phyloP scores from a whole-genome alignment of 2,113 vertebrate genomes.

The Polypterus senegalus region DNA sequence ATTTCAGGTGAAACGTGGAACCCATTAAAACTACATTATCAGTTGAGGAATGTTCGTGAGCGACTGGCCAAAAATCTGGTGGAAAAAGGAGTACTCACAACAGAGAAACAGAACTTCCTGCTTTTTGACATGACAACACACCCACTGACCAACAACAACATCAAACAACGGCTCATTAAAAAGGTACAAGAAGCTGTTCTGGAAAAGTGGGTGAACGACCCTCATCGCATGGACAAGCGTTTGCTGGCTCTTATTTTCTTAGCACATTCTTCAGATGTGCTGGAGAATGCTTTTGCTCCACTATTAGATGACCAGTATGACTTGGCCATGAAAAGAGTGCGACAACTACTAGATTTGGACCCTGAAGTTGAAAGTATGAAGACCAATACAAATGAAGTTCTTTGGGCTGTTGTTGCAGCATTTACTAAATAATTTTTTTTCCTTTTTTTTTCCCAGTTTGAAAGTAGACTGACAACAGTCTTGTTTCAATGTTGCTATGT shows the following conservation, averaged over 20 bases:
- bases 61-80: conserved; percentile 89
- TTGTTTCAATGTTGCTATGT: neutral
- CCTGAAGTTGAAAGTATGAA: conserved; percentile 85
- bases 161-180: conserved; percentile 89
- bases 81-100: conserved; percentile 89
- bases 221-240: conserved; percentile 88
- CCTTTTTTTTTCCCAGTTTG: no score
- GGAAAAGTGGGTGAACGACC: conserved; percentile 89
- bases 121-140: conserved; percentile 96
- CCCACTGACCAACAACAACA: conserved; percentile 87
- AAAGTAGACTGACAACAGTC: neutral
- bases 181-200: conserved; percentile 86
- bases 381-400: conserved; percentile 69
- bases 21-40: conserved; percentile 90
- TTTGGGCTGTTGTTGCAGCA: conserved; percentile 88
- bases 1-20: conserved; percentile 87
- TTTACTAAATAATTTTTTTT: conserved; percentile 73
- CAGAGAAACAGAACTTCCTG: conserved; percentile 95
- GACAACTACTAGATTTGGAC: conserved; percentile 85
- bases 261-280: conserved; percentile 82
- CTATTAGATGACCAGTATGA: conserved; percentile 91
- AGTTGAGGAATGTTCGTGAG: conserved; percentile 83
- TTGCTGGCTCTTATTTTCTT: conserved; percentile 82
- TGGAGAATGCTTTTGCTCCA: conserved; percentile 89
- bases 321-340: conserved; percentile 86